A percentile compares a stretch with the other conserved stretches of the same genome.
phyloP scores from a whole-genome alignment of 2,888 invertebrate species.

The Tetheella fluctuosa region DNA sequence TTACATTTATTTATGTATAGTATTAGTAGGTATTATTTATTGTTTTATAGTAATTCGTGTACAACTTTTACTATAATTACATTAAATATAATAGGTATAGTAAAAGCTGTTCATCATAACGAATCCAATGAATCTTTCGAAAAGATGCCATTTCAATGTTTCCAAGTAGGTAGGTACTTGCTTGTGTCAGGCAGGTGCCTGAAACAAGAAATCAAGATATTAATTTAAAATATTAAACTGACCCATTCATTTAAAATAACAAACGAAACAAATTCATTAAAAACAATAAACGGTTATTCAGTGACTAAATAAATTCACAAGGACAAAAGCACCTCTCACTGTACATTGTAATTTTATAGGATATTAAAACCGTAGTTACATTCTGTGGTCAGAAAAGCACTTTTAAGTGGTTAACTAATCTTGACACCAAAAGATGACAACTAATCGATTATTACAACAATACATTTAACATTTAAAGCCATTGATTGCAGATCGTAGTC shows the following conservation, averaged over 20 bases:
- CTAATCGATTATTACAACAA: conserved; percentile 8
- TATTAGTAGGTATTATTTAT: too few species aligned
- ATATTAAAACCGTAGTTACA: conserved; percentile 16
- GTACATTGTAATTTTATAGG: conserved; percentile 16
- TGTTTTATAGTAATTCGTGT: too few species aligned
- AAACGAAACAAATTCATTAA: neutral
- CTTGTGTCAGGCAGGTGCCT: too few species aligned
- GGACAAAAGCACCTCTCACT: conserved; percentile 17
- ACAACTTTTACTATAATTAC: too few species aligned
- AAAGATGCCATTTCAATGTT: too few species aligned
- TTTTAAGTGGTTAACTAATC: conserved; percentile 4
- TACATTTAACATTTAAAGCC: neutral
- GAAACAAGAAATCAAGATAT: too few species aligned
- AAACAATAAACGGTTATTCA: neutral
- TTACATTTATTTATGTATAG: too few species aligned
- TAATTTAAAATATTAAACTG: too few species aligned
- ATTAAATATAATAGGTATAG: too few species aligned
- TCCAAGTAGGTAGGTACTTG: too few species aligned
- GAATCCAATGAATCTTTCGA: too few species aligned
- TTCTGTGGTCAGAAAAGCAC: conserved; percentile 9
- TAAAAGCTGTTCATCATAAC: too few species aligned
- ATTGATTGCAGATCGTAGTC: neutral
- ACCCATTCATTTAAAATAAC: neutral
- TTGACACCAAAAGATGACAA: conserved; percentile 8
- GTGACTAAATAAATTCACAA: conserved; percentile 2